A percentile compares a stretch with the other conserved stretches of the same genome.
These are phyloP conservation scores for Nestor notabilis DNA, from an alignment of 2,113 vertebrate species.

Conservation along the genomic window DNA sequence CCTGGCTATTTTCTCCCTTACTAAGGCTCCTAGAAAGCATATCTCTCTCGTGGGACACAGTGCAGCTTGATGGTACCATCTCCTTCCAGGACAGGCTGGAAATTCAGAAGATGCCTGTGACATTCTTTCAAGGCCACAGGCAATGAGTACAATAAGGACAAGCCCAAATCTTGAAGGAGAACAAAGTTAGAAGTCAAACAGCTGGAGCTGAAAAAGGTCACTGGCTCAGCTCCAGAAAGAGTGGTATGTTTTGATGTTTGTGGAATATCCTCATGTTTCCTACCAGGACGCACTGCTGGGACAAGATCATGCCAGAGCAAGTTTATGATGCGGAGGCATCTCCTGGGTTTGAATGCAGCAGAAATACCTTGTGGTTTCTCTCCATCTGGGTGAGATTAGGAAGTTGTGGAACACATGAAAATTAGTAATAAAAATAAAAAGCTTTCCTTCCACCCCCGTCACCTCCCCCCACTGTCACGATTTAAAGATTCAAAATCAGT, in stretches of 20 bases:
- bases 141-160: not conserved
- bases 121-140: not conserved
- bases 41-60: not conserved
- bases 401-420: conserved; percentile 41
- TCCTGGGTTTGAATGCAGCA: not conserved
- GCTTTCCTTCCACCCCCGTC: conserved; percentile 5
- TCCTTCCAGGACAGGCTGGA: not conserved
- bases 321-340: conserved; percentile 26
- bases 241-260: conserved; percentile 19
- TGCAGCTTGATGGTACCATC: not conserved
- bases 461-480: conserved; percentile 46
- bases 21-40: not conserved
- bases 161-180: not conserved
- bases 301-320: not conserved
- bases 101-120: not conserved
- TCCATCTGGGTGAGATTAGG: conserved; percentile 44
- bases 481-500: conserved; percentile 42
- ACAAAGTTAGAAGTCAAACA: not conserved
- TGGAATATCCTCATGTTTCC: not conserved
- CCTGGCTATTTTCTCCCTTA: not conserved
- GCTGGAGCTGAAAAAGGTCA: conserved; percentile 5
- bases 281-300: not conserved
- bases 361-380: conserved; percentile 46
- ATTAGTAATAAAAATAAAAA: conserved; percentile 58
- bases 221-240: not conserved